These are phyloP conservation scores for Augiades crinisus DNA, from an alignment of 2,888 invertebrate genomes.

Conservation along the genomic window DNA sequence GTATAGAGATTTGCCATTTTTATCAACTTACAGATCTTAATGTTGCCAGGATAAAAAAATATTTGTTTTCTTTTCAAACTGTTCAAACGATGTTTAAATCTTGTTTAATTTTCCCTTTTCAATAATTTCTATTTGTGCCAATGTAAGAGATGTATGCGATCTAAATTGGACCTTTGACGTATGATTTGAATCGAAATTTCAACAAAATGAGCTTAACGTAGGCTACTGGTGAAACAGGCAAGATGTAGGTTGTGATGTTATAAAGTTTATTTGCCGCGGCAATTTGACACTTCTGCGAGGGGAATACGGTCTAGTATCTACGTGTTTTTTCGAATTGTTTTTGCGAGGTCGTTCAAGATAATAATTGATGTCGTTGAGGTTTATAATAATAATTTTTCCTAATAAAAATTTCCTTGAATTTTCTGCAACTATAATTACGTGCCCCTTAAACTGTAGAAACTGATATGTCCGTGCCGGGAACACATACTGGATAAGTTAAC, in stretches of 20 bases:
- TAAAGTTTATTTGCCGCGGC: slow-evolving; percentile 46
- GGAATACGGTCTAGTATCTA: slow-evolving; percentile 4
- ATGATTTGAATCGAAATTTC: slow-evolving; percentile 41
- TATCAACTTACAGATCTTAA: too few relatives aligned
- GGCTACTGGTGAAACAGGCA: slow-evolving; percentile 44
- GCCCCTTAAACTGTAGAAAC: too few relatives aligned
- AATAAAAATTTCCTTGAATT: too few relatives aligned
- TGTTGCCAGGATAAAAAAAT: neutral
- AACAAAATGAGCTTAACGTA: slow-evolving; percentile 57
- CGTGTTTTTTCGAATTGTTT: slow-evolving; percentile 12
- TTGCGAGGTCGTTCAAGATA: slow-evolving; percentile 5
- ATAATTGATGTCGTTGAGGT: too few relatives aligned
- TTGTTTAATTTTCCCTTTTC: neutral
- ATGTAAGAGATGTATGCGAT: slow-evolving; percentile 37
- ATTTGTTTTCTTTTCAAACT: neutral
- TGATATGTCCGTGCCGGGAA: too few relatives aligned
- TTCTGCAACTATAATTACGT: too few relatives aligned
- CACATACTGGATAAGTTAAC: too few relatives aligned
- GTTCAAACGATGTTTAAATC: too few relatives aligned
- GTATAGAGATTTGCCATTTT: too few relatives aligned
- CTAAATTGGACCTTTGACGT: slow-evolving; percentile 38
- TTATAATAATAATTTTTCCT: too few relatives aligned
- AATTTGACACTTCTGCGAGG: slow-evolving; percentile 38
- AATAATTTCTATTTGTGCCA: slow-evolving; percentile 42
- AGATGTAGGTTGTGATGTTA: slow-evolving; percentile 57